phyloP scores from a whole-genome alignment of 2,888 invertebrate species.

The Parnassius apollo region DNA sequence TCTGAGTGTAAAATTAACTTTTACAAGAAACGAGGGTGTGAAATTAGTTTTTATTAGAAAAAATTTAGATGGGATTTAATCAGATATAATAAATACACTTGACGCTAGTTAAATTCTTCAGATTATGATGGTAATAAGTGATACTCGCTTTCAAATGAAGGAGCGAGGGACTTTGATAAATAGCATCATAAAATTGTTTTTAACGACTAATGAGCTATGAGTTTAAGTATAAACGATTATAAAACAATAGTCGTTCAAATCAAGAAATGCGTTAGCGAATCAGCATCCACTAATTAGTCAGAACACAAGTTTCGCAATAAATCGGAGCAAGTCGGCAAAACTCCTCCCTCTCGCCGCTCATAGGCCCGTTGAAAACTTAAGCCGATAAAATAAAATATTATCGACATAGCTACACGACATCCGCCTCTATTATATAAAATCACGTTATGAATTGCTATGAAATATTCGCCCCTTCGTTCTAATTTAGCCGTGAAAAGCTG shows the following conservation, averaged over 20 bases:
- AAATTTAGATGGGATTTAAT: background rate
- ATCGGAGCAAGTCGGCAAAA: constrained; percentile 63
- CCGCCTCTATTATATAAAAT: constrained; percentile 70
- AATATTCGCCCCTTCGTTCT: constrained; percentile 59
- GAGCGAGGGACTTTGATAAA: constrained; percentile 21
- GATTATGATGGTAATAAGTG: constrained; percentile 18
- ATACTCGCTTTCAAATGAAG: constrained; percentile 11
- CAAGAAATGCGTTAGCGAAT: constrained; percentile 61
- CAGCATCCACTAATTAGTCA: constrained; percentile 76
- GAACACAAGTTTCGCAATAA: constrained; percentile 79
- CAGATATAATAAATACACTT: background rate
- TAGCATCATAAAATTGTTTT: constrained; percentile 26
- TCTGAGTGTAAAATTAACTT: constrained; percentile 13
- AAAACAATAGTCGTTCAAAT: constrained; percentile 66
- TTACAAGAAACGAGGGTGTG: background rate
- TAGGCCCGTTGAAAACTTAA: constrained; percentile 69
- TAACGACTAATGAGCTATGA: constrained; percentile 25
- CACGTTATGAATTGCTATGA: constrained; percentile 65
- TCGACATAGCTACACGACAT: constrained; percentile 59
- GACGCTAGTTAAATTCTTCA: background rate
- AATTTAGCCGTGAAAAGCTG: constrained; percentile 56
- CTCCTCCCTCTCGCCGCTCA: constrained; percentile 54
- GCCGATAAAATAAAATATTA: constrained; percentile 78
- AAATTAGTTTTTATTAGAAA: no score
- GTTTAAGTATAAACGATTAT: constrained; percentile 41